Percentiles rank a stretch among this genome's conserved stretches.
phyloP scores from a whole-genome alignment of 2,797 vertebrate species.

The Sebastes oblongus region DNA sequence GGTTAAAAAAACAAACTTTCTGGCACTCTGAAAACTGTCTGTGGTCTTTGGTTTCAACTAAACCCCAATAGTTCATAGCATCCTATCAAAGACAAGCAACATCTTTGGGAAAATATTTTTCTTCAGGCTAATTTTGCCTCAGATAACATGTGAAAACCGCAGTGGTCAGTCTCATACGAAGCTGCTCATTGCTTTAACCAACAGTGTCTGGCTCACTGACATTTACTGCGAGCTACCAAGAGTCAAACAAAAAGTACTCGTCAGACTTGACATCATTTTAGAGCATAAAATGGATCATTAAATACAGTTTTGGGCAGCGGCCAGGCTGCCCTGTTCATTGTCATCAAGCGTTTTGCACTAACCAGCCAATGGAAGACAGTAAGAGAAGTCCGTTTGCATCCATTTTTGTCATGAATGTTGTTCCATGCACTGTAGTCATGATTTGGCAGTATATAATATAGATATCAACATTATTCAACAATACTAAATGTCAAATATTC shows the following conservation, averaged over 20 bases:
- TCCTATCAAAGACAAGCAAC: neutral
- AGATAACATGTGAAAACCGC: neutral
- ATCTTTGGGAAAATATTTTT: conserved; percentile 34
- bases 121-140: neutral
- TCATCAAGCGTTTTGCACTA: conserved; percentile 30
- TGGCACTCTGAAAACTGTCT: conserved; percentile 17
- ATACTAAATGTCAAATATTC: conserved; percentile 68
- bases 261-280: neutral
- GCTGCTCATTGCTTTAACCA: neutral
- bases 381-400: neutral
- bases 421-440: conserved; percentile 45
- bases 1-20: neutral
- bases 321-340: conserved; percentile 5
- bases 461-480: conserved; percentile 52
- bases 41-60: conserved; percentile 64
- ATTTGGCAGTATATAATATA: conserved; percentile 58
- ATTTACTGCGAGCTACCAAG: neutral
- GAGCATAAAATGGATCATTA: neutral
- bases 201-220: neutral
- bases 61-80: conserved; percentile 26
- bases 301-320: neutral
- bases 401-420: conserved; percentile 22
- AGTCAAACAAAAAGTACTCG: neutral
- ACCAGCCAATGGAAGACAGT: conserved; percentile 32
- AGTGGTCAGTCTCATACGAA: neutral